phyloP scores from a whole-genome alignment of 1,140 invertebrate species.

The Steinernema feltiae region DNA sequence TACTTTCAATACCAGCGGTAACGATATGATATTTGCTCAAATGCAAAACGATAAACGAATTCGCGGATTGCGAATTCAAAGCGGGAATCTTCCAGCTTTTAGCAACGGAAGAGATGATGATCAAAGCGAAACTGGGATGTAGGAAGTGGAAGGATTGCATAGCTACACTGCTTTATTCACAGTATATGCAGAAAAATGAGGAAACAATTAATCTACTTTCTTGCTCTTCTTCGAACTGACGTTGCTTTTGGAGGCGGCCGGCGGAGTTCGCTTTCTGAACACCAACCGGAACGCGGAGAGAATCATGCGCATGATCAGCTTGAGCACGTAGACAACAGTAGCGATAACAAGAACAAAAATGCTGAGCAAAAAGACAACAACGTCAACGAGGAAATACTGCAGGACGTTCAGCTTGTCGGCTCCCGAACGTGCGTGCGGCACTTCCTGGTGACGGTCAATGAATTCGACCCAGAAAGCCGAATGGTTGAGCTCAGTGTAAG shows the following conservation, averaged over 20 bases:
- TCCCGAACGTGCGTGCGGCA: slow-evolving; percentile 54
- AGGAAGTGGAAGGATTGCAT: not conserved
- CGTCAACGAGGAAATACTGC: slow-evolving; percentile 55
- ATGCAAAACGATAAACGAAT: no score
- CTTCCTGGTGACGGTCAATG: slow-evolving; percentile 55
- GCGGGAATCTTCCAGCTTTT: no score
- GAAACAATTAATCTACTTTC: slow-evolving; percentile 11
- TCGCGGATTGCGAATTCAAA: no score
- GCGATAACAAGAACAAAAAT: slow-evolving; percentile 29
- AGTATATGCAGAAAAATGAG: slow-evolving; percentile 13
- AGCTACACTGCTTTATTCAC: not conserved
- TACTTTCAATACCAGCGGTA: no score
- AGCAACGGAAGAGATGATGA: no score
- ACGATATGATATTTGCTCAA: no score
- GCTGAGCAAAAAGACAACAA: slow-evolving; percentile 47
- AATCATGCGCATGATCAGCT: slow-evolving; percentile 36
- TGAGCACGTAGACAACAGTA: slow-evolving; percentile 35
- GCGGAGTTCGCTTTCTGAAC: slow-evolving; percentile 5
- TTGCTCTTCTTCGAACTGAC: slow-evolving; percentile 12
- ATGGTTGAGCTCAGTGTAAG: slow-evolving; percentile 57
- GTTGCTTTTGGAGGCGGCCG: not conserved
- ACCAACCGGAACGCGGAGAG: slow-evolving; percentile 15
- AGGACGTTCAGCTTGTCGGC: slow-evolving; percentile 54
- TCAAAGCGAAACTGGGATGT: no score
- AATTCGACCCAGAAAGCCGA: slow-evolving; percentile 58